Conservation (phyloP, 1,140 invertebrate species). For the Lepidostoma basale region DNA sequence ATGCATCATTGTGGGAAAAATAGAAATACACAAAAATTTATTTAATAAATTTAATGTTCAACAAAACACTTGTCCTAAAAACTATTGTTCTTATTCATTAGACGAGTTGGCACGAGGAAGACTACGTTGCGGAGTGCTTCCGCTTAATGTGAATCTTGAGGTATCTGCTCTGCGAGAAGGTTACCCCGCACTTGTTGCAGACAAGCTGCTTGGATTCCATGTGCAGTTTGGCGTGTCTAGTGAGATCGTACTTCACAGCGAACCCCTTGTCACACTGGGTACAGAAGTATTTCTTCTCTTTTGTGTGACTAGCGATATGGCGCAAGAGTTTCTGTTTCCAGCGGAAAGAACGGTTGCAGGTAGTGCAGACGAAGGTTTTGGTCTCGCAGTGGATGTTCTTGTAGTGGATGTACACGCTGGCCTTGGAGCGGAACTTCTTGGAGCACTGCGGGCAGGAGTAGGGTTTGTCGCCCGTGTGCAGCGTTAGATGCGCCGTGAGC, state of each 20-base stretch:
- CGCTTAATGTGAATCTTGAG: conserved; percentile 56
- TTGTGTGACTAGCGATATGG: conserved; percentile 59
- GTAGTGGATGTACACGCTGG: conserved; percentile 63
- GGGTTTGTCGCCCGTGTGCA: conserved; percentile 60
- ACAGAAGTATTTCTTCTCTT: conserved; percentile 59
- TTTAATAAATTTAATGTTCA: too few relatives aligned
- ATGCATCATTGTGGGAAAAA: too few relatives aligned
- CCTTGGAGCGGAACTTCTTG: conserved; percentile 61
- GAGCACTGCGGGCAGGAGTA: conserved; percentile 60
- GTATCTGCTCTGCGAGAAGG: conserved; percentile 64
- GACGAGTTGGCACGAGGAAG: too few relatives aligned
- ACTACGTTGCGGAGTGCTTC: conserved; percentile 48
- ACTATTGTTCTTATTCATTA: too few relatives aligned
- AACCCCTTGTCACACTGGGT: conserved; percentile 62
- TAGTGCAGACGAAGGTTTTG: conserved; percentile 57
- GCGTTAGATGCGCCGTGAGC: conserved; percentile 50
- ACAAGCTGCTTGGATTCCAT: conserved; percentile 61
- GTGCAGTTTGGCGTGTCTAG: conserved; percentile 60
- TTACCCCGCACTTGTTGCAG: conserved; percentile 60
- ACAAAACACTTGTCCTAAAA: too few relatives aligned
- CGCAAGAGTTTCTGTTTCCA: conserved; percentile 58
- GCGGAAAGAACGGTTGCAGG: conserved; percentile 59
- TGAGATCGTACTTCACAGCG: conserved; percentile 58
- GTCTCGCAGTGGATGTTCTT: conserved; percentile 58
- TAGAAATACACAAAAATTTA: too few relatives aligned